Evolutionary conservation across 92 coral and sea anemone species (phyloP).

Genomic region (Meandrina meandrites): DNA sequence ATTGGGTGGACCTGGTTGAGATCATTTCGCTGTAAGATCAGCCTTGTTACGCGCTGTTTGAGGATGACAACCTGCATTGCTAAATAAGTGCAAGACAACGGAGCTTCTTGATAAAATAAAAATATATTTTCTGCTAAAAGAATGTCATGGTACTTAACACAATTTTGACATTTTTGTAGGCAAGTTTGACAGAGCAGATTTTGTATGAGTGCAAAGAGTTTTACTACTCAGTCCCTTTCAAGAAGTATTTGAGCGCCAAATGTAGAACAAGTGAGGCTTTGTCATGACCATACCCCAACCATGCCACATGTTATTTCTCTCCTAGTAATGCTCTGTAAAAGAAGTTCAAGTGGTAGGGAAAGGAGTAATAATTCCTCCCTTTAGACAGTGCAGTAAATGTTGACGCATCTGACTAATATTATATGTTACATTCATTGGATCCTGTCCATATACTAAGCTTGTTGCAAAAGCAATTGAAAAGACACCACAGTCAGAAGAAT

Average conservation of each 20-base stretch:
- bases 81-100: too few relatives aligned
- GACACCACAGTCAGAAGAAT: slow-evolving; percentile 60
- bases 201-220: background rate
- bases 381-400: slow-evolving; percentile 59
- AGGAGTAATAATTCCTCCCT: slow-evolving; percentile 57
- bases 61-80: too few relatives aligned
- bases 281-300: background rate
- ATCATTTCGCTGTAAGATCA: too few relatives aligned
- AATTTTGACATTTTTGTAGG: background rate
- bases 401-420: slow-evolving; percentile 55
- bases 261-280: too few relatives aligned
- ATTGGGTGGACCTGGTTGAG: too few relatives aligned
- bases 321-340: slow-evolving; percentile 15
- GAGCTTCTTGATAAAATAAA: background rate
- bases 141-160: slow-evolving; percentile 8
- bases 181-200: background rate
- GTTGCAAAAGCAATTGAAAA: slow-evolving; percentile 65
- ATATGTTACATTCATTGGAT: slow-evolving; percentile 46
- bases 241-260: too few relatives aligned
- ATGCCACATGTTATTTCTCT: background rate
- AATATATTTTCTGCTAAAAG: background rate
- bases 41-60: too few relatives aligned
- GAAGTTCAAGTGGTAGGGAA: slow-evolving; percentile 66
- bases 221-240: too few relatives aligned
- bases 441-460: slow-evolving; percentile 51